A percentile compares a stretch with the other conserved stretches of the same genome.
Evolutionary conservation across 1,140 invertebrate genomes (phyloP).

Genomic region (Meloidogyne exigua): DNA sequence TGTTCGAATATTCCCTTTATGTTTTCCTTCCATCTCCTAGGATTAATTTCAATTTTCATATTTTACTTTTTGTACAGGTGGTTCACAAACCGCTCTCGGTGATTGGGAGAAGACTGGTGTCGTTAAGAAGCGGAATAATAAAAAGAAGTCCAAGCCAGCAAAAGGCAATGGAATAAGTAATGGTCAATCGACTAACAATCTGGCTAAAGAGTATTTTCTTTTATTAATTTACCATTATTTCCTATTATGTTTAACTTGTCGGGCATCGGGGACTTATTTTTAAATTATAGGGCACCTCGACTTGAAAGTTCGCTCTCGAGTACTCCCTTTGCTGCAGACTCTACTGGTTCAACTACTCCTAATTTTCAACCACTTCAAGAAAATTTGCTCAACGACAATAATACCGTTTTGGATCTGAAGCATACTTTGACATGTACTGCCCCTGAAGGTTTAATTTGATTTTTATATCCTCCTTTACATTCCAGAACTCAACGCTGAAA

Average conservation of each 20-base stretch:
- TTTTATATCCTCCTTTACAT: neutral
- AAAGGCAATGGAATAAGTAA: neutral
- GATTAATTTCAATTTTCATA: neutral
- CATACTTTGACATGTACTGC: no score
- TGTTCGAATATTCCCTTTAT: no score
- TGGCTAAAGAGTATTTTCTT: neutral
- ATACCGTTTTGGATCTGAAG: neutral
- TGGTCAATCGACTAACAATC: neutral
- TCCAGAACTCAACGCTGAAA: neutral
- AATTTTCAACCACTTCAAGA: neutral
- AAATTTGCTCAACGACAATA: neutral
- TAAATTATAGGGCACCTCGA: neutral
- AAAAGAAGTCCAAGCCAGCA: slow-evolving; percentile 46
- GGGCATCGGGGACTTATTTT: no score
- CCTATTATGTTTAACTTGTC: no score
- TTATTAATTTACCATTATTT: neutral
- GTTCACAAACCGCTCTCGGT: slow-evolving; percentile 48
- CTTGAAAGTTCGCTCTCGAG: neutral
- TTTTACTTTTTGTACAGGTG: slow-evolving; percentile 33
- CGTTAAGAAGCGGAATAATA: slow-evolving; percentile 46
- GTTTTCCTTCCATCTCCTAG: no score
- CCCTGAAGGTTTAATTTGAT: neutral
- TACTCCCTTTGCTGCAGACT: neutral
- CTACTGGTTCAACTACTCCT: neutral
- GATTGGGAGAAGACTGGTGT: slow-evolving; percentile 48